Percentiles rank a stretch among this genome's conserved stretches.
phyloP scores from a whole-genome alignment of 2,113 vertebrate genomes.

The Serranochromis macrocephalus region DNA sequence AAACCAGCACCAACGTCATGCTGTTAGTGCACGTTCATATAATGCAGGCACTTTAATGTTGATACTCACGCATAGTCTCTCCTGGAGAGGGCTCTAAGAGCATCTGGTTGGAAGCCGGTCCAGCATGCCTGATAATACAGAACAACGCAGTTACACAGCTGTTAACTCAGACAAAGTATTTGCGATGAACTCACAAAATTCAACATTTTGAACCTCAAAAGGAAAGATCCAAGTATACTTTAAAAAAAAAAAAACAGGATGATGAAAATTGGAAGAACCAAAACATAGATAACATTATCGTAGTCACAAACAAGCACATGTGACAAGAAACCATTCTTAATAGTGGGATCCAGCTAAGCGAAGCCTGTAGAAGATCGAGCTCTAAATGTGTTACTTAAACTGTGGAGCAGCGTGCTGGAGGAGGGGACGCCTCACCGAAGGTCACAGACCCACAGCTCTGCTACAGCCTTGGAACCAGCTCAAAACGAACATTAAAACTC shows the following conservation, averaged over 20 bases:
- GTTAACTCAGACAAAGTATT: neutral
- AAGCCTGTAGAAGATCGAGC: neutral
- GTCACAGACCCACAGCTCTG: slow-evolving; percentile 8
- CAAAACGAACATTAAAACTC: neutral
- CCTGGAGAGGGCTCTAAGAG: slow-evolving; percentile 73
- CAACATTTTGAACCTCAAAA: neutral
- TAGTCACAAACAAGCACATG: neutral
- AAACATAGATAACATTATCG: neutral
- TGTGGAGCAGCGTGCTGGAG: neutral
- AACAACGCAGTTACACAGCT: neutral
- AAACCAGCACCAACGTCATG: neutral
- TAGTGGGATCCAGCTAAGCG: neutral
- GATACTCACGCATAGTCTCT: slow-evolving; percentile 85
- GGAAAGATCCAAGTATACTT: neutral
- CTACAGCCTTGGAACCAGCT: neutral
- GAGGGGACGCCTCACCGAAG: slow-evolving; percentile 33
- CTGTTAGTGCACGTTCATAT: neutral
- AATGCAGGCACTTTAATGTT: neutral
- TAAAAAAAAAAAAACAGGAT: neutral
- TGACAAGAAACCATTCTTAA: neutral
- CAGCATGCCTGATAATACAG: slow-evolving; percentile 72
- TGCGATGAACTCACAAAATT: neutral
- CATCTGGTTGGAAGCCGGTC: slow-evolving; percentile 78
- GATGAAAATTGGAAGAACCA: too few species aligned
- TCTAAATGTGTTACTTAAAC: neutral